Percentiles rank a stretch among this genome's conserved stretches.
Evolutionary conservation across 2,797 vertebrate genomes (phyloP).

Genomic region (Lacerta agilis): DNA sequence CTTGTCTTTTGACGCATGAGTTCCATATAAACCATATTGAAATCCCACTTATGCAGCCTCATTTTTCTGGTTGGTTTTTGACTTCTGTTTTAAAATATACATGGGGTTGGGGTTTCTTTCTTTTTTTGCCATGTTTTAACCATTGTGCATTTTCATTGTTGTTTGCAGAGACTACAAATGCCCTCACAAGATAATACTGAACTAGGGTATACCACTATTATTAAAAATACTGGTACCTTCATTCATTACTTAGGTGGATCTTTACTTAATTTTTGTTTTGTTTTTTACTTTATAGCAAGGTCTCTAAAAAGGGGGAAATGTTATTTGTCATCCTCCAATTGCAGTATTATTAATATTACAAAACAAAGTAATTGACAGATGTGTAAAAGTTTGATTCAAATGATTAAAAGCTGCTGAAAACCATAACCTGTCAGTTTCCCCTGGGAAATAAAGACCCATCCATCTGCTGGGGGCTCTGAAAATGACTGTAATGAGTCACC

Average conservation of each 20-base stretch:
- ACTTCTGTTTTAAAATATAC: conserved; percentile 67
- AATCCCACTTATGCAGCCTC: neutral
- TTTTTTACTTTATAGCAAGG: conserved; percentile 52
- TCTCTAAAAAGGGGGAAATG: conserved; percentile 29
- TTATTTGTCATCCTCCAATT: conserved; percentile 66
- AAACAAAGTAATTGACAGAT: conserved; percentile 75
- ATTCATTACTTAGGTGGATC: conserved; percentile 16
- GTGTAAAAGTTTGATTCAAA: conserved; percentile 73
- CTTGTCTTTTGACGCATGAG: neutral
- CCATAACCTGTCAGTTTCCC: conserved; percentile 72
- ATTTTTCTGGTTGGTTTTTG: conserved; percentile 46
- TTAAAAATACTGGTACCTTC: conserved; percentile 37
- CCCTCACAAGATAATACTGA: conserved; percentile 37
- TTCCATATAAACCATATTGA: neutral
- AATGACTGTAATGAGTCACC: conserved; percentile 72
- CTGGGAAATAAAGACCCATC: conserved; percentile 72
- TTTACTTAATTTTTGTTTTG: conserved; percentile 42
- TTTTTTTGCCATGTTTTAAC: conserved; percentile 64
- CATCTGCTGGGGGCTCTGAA: conserved; percentile 71
- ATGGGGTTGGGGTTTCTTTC: conserved; percentile 37
- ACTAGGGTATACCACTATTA: conserved; percentile 38
- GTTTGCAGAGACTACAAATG: conserved; percentile 41
- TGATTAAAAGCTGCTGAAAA: conserved; percentile 76
- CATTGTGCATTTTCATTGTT: conserved; percentile 60
- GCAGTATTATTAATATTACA: conserved; percentile 69